These are phyloP conservation scores for Oreochromis spilurus DNA, from an alignment of 2,113 vertebrate species.

Conservation along the genomic window DNA sequence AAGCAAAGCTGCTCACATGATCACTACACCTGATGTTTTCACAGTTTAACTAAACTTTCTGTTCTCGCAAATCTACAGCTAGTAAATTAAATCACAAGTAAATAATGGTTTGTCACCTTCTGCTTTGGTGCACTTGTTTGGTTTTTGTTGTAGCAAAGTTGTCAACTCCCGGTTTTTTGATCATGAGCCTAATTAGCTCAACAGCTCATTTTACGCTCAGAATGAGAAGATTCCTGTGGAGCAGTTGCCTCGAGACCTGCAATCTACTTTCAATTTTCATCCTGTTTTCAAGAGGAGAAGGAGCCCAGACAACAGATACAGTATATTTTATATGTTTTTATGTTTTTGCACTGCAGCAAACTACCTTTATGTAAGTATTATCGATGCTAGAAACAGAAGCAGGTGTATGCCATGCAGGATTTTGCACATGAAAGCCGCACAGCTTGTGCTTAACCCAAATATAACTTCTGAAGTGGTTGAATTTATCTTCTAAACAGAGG, in stretches of 20 bases:
- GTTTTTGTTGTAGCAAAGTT: background rate
- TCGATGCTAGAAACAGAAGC: background rate
- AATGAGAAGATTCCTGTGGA: background rate
- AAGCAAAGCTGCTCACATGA: background rate
- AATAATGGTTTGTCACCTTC: background rate
- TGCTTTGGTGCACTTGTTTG: background rate
- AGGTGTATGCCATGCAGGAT: background rate
- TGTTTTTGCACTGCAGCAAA: background rate
- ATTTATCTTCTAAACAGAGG: background rate
- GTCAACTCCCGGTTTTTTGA: background rate
- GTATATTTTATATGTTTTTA: background rate
- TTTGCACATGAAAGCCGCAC: background rate
- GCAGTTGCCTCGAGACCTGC: background rate
- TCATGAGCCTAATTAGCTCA: background rate
- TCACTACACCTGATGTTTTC: background rate
- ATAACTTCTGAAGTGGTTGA: background rate
- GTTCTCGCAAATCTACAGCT: background rate
- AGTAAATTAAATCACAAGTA: background rate
- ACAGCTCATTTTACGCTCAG: background rate
- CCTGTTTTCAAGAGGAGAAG: background rate
- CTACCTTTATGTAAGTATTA: background rate
- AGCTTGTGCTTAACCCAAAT: background rate
- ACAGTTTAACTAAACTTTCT: background rate
- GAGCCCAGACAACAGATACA: background rate
- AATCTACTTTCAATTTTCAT: background rate